Conservation (phyloP, 2,888 invertebrate species). For the Campopleginae sp. region DNA sequence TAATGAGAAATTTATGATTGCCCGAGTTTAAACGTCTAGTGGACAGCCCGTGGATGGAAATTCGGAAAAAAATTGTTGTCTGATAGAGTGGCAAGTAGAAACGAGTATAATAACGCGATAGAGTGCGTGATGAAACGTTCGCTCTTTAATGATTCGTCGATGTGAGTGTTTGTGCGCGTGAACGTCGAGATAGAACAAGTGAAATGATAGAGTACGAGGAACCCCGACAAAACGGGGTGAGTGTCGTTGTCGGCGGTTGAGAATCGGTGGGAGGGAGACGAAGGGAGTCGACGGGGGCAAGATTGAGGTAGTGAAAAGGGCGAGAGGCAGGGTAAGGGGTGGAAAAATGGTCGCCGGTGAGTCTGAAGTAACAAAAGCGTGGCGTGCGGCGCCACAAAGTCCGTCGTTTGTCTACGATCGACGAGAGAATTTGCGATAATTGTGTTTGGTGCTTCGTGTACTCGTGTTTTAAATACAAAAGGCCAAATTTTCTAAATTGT, state of each 20-base stretch:
- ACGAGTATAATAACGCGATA: slow-evolving; percentile 19
- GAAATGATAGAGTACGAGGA: slow-evolving; percentile 67
- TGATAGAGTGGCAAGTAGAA: slow-evolving; percentile 9
- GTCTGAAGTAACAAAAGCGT: slow-evolving; percentile 73
- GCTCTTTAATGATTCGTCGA: slow-evolving; percentile 25
- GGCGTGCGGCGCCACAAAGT: slow-evolving; percentile 80
- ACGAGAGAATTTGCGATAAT: slow-evolving; percentile 60
- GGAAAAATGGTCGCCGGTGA: slow-evolving; percentile 74
- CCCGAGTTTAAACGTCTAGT: no score
- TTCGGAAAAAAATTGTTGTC: not conserved
- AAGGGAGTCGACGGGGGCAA: slow-evolving; percentile 15
- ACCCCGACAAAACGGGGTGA: slow-evolving; percentile 9
- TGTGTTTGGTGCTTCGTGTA: slow-evolving; percentile 8
- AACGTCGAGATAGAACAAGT: slow-evolving; percentile 54
- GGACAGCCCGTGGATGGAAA: not conserved
- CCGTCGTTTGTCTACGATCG: slow-evolving; percentile 60
- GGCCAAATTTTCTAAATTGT: not conserved
- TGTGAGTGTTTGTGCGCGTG: slow-evolving; percentile 1
- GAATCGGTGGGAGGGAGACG: not conserved
- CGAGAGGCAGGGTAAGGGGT: slow-evolving; percentile 32
- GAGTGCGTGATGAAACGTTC: slow-evolving; percentile 71
- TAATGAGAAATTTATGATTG: not conserved
- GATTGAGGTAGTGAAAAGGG: slow-evolving; percentile 16
- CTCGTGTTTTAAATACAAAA: slow-evolving; percentile 15
- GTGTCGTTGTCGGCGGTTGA: slow-evolving; percentile 44